Evolutionary conservation across 2,113 vertebrate genomes (phyloP).

Genomic region (Dromiciops gliroides): DNA sequence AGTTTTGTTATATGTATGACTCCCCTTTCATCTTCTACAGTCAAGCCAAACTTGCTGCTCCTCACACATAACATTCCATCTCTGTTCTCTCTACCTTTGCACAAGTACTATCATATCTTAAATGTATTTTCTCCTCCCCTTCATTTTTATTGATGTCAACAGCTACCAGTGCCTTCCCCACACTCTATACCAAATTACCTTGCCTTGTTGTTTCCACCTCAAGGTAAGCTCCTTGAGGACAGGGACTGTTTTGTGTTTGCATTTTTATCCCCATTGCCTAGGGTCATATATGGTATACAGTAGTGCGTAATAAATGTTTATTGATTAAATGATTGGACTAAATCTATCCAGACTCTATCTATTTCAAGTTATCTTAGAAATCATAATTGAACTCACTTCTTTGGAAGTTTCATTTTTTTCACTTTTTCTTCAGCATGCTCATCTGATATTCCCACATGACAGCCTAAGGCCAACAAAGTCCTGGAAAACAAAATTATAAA

Average conservation of each 20-base stretch:
- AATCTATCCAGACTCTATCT: background rate
- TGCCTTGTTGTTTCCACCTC: background rate
- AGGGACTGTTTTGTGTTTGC: background rate
- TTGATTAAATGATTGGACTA: accelerated
- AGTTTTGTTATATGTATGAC: background rate
- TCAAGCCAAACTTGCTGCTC: background rate
- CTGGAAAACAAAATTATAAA: constrained; percentile 81
- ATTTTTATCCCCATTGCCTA: background rate
- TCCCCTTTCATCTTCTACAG: background rate
- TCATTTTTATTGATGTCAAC: background rate
- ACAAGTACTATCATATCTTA: background rate
- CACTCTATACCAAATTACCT: background rate
- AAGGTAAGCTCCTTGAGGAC: background rate
- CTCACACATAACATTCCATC: background rate
- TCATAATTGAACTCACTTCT: constrained; percentile 87
- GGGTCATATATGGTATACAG: background rate
- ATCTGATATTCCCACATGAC: constrained; percentile 95
- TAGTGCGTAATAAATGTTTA: background rate
- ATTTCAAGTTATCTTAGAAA: background rate
- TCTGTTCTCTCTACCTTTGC: background rate
- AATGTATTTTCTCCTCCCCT: background rate
- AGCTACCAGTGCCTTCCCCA: background rate
- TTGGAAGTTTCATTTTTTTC: constrained; percentile 92
- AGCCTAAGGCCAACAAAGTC: constrained; percentile 94
- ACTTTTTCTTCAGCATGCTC: constrained; percentile 95